Evolutionary conservation across 2,888 invertebrate species (phyloP).

Genomic region (Lycophotia porphyrea): DNA sequence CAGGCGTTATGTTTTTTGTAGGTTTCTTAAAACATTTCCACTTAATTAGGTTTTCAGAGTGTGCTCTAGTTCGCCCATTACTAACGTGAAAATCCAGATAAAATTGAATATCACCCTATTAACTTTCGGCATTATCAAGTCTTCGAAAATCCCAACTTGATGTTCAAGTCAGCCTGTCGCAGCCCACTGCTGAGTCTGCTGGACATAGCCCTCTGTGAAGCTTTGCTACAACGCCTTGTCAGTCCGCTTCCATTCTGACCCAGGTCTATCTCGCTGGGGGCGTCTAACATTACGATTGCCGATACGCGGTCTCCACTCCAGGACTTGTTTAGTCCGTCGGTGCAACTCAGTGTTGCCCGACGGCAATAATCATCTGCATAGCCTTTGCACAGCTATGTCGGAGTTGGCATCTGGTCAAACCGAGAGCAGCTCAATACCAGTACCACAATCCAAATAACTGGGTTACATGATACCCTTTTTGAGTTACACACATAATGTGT

Average conservation of each 20-base stretch:
- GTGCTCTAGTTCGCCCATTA: background rate
- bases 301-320: background rate
- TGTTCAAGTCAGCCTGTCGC: background rate
- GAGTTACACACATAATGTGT: background rate
- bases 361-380: background rate
- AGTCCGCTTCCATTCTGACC: background rate
- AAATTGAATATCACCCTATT: background rate
- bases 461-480: background rate
- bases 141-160: background rate
- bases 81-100: background rate
- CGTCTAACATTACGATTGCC: background rate
- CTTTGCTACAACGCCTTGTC: background rate
- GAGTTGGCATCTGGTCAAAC: no score
- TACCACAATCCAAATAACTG: background rate
- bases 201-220: background rate
- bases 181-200: background rate
- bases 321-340: background rate
- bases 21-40: background rate
- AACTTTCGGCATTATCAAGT: background rate
- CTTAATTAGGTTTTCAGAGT: background rate
- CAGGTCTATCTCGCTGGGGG: background rate
- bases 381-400: background rate
- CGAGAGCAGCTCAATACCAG: slow-evolving; percentile 3
- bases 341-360: background rate
- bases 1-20: background rate